Evolutionary conservation across 1,140 invertebrate species (phyloP), one percentile per base, ranked within the genome.

Genomic region (Hyposmocoma kahamanoa): DNA sequence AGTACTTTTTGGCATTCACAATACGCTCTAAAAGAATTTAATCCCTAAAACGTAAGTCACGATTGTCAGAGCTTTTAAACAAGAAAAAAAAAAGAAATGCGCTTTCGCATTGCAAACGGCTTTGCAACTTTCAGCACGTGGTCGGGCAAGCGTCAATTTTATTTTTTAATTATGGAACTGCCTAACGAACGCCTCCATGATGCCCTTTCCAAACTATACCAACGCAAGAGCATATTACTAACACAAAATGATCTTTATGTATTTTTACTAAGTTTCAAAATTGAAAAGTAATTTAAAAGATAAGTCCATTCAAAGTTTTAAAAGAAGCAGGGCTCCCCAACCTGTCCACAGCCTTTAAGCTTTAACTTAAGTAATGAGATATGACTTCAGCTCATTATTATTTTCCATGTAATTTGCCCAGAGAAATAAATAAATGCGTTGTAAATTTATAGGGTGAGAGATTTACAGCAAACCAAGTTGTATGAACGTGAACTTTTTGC

Each of bases 151-250:
- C 64, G 76, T 82, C 76, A 84, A 75, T 84, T 81, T 78, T 64
- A 76, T 70, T 76, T 78, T 78, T 81, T 84, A 84, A 85, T 85
- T 85, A 85, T 80, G 72, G 56, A 74, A 73, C 66, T 68, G 60
- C 59, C 67, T 83, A 83, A 82, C 82, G 76, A 83, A 82, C 61
- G 63, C 67, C 68, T 72, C 61, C 56, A 57, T 50, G 41, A n/a
- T n/a, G n/a, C n/a, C n/a, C 32, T 53, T 53, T 53, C 50, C 47
- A 52, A 42, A 52, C 43, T 10, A 43, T 47, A 1, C n/a, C 22
- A n/a, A n/a, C n/a, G n/a, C n/a, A n/a, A n/a, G n/a, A n/a, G n/a
- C n/a, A n/a, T n/a, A n/a, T n/a, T n/a, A n/a, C n/a, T n/a, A n/a
- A n/a, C n/a, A n/a, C n/a, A n/a, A n/a, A n/a, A n/a, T n/a, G n/a